These are phyloP conservation scores for Yasuhikotakia modesta DNA, from an alignment of 2,797 vertebrate species.

Conservation along the genomic window DNA sequence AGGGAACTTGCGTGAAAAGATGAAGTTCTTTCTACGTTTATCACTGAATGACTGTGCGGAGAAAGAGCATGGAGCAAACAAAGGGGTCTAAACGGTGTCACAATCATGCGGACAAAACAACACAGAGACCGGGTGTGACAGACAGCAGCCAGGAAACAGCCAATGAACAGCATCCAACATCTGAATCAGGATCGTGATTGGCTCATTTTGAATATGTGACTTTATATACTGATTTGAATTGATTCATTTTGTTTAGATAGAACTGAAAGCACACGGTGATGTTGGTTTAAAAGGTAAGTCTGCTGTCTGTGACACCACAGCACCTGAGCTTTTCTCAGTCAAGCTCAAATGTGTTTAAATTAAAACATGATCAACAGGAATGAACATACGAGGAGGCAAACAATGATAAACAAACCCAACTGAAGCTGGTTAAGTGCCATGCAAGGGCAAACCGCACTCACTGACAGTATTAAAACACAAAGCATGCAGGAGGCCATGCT, in stretches of 20 bases:
- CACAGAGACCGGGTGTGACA: conserved; percentile 83
- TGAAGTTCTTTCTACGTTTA: conserved; percentile 99
- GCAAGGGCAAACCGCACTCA: conserved; percentile 55
- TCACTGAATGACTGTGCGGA: conserved; percentile 99
- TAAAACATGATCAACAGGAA: conserved; percentile 74
- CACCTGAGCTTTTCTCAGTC: conserved; percentile 80
- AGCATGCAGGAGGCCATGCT: conserved; percentile 58
- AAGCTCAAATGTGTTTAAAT: conserved; percentile 79
- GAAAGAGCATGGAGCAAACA: conserved; percentile 92
- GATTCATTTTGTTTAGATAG: background rate
- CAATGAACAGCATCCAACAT: background rate
- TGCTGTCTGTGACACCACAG: conserved; percentile 86
- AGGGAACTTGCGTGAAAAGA: conserved; percentile 99
- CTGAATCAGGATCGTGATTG: background rate
- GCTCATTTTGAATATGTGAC: background rate
- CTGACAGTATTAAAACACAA: conserved; percentile 39
- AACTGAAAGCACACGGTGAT: background rate
- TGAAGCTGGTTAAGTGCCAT: conserved; percentile 62
- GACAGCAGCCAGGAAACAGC: conserved; percentile 55
- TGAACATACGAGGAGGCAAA: conserved; percentile 37
- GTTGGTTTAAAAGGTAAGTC: conserved; percentile 50
- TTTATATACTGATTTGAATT: background rate
- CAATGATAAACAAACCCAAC: conserved; percentile 39
- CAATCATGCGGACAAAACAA: conserved; percentile 93
- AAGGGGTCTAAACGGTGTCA: conserved; percentile 91